phyloP scores from a whole-genome alignment of 2,797 vertebrate species.

The Toxotes lorentzi region DNA sequence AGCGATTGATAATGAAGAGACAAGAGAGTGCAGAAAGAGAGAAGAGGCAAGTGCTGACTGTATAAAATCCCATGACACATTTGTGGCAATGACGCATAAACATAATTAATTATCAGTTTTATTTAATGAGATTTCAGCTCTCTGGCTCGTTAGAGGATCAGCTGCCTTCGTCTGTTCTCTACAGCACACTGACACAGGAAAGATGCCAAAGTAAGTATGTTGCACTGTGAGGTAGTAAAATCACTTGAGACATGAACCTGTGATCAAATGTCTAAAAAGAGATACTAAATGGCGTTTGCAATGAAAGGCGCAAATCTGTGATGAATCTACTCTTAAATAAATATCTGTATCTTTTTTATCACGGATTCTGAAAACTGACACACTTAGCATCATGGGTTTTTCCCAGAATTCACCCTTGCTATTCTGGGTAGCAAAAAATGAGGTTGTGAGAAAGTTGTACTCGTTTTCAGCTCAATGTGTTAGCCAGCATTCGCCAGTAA shows the following conservation, averaged over 20 bases:
- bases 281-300: neutral
- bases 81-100: constrained; percentile 18
- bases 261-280: neutral
- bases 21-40: neutral
- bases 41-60: neutral
- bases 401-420: neutral
- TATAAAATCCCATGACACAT: constrained; percentile 7
- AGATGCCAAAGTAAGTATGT: neutral
- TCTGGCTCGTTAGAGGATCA: neutral
- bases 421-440: neutral
- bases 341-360: neutral
- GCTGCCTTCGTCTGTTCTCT: neutral
- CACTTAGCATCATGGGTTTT: neutral
- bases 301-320: neutral
- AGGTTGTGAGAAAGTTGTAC: neutral
- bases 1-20: constrained; percentile 22
- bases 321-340: neutral
- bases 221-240: neutral
- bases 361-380: neutral
- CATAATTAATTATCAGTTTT: constrained; percentile 24
- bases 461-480: neutral
- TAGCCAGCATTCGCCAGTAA: neutral
- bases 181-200: neutral
- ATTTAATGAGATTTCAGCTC: constrained; percentile 20
- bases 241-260: neutral